Conservation (phyloP, 2,113 vertebrate species). For the Dendropsophus ebraccatus region DNA sequence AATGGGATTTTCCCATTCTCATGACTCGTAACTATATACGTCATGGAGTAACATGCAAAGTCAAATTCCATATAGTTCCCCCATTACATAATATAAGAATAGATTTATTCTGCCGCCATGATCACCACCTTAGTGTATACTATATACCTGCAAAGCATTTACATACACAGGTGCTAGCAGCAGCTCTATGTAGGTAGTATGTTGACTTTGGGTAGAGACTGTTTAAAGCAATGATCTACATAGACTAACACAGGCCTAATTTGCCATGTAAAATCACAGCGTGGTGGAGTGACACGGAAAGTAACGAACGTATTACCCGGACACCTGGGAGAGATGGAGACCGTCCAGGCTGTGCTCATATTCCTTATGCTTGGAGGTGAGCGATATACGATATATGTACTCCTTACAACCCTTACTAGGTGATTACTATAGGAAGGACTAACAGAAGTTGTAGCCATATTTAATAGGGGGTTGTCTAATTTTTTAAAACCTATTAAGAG, state of each 20-base stretch:
- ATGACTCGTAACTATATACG: not conserved
- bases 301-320: not conserved
- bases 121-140: not conserved
- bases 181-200: not conserved
- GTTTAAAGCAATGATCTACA: not conserved
- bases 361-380: not conserved
- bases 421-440: no score
- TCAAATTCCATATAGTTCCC: not conserved
- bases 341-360: not conserved
- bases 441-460: no score
- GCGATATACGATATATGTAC: not conserved
- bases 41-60: not conserved
- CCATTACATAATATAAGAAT: no score
- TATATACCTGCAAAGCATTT: not conserved
- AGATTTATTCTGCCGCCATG: not conserved
- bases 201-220: not conserved
- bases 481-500: no score
- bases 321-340: not conserved
- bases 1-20: not conserved
- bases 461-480: no score
- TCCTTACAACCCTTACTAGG: no score
- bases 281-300: not conserved
- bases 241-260: not conserved
- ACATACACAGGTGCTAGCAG: not conserved
- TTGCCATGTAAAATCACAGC: not conserved